A percentile compares a stretch with the other conserved stretches of the same genome.
Conservation (phyloP, 2,797 vertebrate species). For the Acanthornis magna region DNA sequence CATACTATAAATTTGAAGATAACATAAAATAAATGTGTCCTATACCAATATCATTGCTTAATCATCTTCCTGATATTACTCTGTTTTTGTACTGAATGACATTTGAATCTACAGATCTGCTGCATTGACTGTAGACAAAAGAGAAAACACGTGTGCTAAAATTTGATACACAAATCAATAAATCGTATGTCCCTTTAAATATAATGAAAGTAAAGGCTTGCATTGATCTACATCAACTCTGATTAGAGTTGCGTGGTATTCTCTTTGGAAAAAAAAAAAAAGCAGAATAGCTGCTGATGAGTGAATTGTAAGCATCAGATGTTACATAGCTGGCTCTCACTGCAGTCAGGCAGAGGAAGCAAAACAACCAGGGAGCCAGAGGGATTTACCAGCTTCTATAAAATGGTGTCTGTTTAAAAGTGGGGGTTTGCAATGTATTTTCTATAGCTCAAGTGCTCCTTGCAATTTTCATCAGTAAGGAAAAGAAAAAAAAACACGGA, state of each 20-base stretch:
- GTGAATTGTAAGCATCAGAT: background rate
- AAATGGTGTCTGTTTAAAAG: background rate
- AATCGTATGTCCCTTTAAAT: slow-evolving; percentile 38
- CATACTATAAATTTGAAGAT: background rate
- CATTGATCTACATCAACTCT: slow-evolving; percentile 42
- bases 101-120: background rate
- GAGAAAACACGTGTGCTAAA: background rate
- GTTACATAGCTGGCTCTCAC: background rate
- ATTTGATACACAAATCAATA: slow-evolving; percentile 48
- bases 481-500: background rate
- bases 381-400: background rate
- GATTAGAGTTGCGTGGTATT: background rate
- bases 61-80: background rate
- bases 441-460: background rate
- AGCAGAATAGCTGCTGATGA: background rate
- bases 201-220: background rate
- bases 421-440: background rate
- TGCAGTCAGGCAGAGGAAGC: background rate
- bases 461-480: background rate
- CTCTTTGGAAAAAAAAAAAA: background rate
- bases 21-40: background rate
- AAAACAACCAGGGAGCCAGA: background rate
- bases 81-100: background rate
- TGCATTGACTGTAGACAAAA: background rate
- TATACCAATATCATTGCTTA: background rate